Base-by-base conservation (phyloP, 2,113 vertebrate species). In the Scomber colias region DNA sequence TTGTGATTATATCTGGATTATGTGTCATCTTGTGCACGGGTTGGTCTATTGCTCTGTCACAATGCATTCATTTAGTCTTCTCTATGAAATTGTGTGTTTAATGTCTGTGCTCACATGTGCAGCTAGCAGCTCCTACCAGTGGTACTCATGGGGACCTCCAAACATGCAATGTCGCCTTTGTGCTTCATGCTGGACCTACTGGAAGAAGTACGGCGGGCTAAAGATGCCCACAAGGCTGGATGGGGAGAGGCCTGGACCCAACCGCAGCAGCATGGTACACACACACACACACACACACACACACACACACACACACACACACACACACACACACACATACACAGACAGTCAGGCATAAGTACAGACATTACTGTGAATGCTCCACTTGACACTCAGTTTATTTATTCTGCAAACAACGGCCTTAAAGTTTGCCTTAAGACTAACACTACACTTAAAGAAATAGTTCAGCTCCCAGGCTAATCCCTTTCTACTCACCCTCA, bases 151-250 rank as follows among this genome's bases (percentile, higher is more conserved):
- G 98, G 98, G 98, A 81, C 98, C 98, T 78, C 97, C 97, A 89
- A 98, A 97, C 96, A 98, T 99, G 98, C 98, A 99, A 95, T 99
- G 98, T 95, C 96, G 98, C 61, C 95, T 99, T 77, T 99, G 98
- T 81, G 97, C 97, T 55, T 96, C 97, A 90, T 99, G 98, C 92
- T 99, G 98, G 98, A 98, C 97, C 3, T 99, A 99, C 94, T 99
- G 98, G 98, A 99, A 99, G 94, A 99, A 99, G 90, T 99, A 99
- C n/a, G 98, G 98, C 76, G 98, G 98, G 59, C 95, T 99, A 94
- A 99, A 99, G 96, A 97, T 99, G 97, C 98, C 98, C 90, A 99
- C 98, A 19, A 95, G 98, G 69, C 93, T 99, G 92, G 98, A 99
- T 65, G 97, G 97, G 55, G 97, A 99, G 92, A 91, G 98, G 80